Evolutionary conservation across 2,797 vertebrate species (phyloP).

Genomic region (Atherinosoma microstoma): DNA sequence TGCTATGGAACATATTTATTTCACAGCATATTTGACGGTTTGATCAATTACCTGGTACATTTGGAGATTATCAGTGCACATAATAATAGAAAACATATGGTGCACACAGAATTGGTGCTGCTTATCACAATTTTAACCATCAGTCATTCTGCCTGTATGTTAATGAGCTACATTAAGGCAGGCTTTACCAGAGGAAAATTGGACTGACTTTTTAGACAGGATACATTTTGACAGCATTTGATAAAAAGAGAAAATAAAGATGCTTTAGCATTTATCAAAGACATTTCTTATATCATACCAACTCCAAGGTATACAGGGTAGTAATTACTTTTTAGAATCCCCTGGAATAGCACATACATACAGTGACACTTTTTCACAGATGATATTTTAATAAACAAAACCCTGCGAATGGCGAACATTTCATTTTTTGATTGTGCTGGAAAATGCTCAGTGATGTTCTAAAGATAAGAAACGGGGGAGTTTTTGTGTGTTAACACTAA

Average conservation of each 20-base stretch:
- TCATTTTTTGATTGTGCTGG: background rate
- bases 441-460: background rate
- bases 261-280: background rate
- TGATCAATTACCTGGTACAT: conserved; percentile 27
- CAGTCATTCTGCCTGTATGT: conserved; percentile 21
- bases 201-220: conserved; percentile 20
- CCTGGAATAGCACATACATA: background rate
- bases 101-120: background rate
- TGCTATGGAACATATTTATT: conserved; percentile 37
- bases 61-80: conserved; percentile 28
- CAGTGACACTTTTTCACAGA: background rate
- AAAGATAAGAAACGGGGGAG: background rate
- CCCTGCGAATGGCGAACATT: too few species aligned
- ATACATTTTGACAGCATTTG: conserved; percentile 26
- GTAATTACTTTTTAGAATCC: background rate
- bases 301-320: background rate
- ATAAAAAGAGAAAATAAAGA: conserved; percentile 24
- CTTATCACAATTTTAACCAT: conserved; percentile 30
- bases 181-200: conserved; percentile 36
- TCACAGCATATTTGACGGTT: conserved; percentile 52
- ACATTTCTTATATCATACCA: background rate
- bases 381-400: too few species aligned
- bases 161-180: conserved; percentile 24
- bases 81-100: conserved; percentile 17
- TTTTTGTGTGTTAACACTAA: background rate